Evolutionary conservation across 2,113 vertebrate genomes (phyloP).

Genomic region (Zosterops japonicus): DNA sequence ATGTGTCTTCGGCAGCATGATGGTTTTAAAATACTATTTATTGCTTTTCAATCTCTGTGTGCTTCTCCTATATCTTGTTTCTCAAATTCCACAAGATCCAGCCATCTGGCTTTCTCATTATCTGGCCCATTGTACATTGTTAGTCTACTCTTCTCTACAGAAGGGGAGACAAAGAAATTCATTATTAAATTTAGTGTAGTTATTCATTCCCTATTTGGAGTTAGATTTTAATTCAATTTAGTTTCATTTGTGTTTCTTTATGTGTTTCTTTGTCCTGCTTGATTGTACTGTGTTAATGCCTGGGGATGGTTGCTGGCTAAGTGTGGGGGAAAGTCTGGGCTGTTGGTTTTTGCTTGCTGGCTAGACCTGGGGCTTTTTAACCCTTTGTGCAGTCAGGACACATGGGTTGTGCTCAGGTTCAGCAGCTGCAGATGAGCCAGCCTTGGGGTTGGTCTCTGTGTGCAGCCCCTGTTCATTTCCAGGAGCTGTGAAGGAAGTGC

Average conservation of each 20-base stretch:
- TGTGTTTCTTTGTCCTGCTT: fast-evolving
- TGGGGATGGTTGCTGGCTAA: background rate
- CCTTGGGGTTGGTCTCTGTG: background rate
- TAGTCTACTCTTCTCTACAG: background rate
- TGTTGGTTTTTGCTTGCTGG: background rate
- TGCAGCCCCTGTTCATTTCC: background rate
- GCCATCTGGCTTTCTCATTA: conserved; percentile 30
- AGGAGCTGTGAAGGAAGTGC: background rate
- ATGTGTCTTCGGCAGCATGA: background rate
- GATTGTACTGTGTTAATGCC: background rate
- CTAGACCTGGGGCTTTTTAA: background rate
- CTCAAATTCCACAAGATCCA: background rate
- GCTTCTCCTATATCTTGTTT: background rate
- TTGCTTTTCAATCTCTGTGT: background rate
- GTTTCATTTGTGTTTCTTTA: background rate
- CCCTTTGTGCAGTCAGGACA: background rate
- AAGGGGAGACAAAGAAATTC: background rate
- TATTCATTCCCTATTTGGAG: background rate
- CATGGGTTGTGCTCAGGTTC: background rate
- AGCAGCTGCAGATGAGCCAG: background rate
- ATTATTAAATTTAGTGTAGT: background rate
- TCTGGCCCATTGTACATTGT: background rate
- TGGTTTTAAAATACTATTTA: background rate
- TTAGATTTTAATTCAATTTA: background rate
- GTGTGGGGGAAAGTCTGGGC: background rate